Conservation (phyloP, 2,113 vertebrate genomes). For the Ardeotis arabs region DNA sequence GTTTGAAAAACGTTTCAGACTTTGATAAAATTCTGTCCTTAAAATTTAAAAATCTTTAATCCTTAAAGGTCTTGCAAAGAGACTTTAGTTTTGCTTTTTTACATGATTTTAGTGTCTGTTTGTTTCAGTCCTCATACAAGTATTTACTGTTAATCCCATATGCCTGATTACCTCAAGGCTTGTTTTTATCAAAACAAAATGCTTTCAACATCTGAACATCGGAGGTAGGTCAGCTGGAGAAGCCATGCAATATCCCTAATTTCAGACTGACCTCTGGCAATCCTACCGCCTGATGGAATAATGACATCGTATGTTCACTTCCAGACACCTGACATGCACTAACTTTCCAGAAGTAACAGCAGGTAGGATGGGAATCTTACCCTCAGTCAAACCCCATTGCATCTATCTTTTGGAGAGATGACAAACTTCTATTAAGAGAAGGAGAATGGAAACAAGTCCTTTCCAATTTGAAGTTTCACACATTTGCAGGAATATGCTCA, state of each 20-base stretch:
- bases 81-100: neutral
- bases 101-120: neutral
- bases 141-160: neutral
- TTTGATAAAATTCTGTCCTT: neutral
- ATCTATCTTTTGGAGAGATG: neutral
- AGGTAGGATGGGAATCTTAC: neutral
- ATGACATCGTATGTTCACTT: neutral
- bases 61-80: neutral
- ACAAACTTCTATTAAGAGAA: neutral
- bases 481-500: neutral
- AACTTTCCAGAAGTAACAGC: neutral
- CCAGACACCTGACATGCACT: neutral
- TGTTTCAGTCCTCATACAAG: neutral
- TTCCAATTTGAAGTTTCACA: constrained; percentile 22
- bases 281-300: neutral
- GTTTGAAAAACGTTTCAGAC: neutral
- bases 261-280: constrained; percentile 34
- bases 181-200: constrained; percentile 27
- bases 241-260: neutral
- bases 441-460: neutral
- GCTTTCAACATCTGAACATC: constrained; percentile 10
- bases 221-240: neutral
- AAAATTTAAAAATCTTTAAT: neutral
- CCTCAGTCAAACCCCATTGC: neutral
- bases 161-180: neutral